Evolutionary conservation across 1,140 invertebrate genomes (phyloP), one percentile per base, ranked within the genome.

Genomic region (Trachelipus rathkii): DNA sequence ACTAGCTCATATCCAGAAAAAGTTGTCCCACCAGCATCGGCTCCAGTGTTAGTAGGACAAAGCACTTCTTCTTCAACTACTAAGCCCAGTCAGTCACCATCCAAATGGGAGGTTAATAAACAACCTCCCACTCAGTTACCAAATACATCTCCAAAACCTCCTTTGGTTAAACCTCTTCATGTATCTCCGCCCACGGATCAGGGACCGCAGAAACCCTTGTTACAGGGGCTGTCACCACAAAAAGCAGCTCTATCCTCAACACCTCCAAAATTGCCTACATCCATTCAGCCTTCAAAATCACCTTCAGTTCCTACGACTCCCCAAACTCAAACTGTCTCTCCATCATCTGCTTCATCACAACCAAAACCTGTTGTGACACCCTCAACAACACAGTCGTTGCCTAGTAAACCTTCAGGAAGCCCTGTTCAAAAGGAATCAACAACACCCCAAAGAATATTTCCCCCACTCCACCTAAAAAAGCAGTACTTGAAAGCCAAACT

Each of bases 181-280:
- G 50, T 60, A 19, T 60, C 50, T 60, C 50, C 50, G 50, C 50
- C 50, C 50, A 60, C 50, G 8, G 50, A 79, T 45, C 23, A 24
- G 4, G 44, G 21, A 44, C 71, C 70, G 60, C 75, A 68, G 70
- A 50, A 69, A 45, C 71, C 24, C 67, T 76, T 69, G 44, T 44
- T 71, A 60, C 85, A 78, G 84, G 84, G 77, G 84, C 83, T 74
- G 82, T 83, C 23, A 84, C 84, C 7, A 84, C 85, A 19, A 83
- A 85, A 45, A 83, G 77, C 72, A 72, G 86, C 85, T 79, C 33
- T 82, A 15, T 84, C 85, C 66, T 81, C 82, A 53, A 75, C 84
- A 44, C 77, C 71, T 15, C 71, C 50, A 6, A 73, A 71, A 10
- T 74, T 75, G 66, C 44, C 72, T 33, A 33, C 75, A 24, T 71